Conservation (phyloP, 2,888 invertebrate species). For the Merodon equestris region DNA sequence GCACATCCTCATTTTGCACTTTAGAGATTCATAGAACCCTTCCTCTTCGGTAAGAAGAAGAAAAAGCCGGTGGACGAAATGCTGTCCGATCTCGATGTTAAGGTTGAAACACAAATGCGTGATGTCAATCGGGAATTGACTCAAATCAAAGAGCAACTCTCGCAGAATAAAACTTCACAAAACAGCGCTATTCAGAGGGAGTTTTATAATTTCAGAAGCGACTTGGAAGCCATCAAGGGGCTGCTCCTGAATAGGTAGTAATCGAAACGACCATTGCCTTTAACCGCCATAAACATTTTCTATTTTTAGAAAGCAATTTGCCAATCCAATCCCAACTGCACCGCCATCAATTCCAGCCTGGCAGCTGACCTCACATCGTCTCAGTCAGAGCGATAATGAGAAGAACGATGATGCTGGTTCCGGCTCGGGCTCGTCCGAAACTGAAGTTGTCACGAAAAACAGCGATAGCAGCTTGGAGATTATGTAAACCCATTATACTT, state of each 20-base stretch:
- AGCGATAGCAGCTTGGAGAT: slow-evolving; percentile 88
- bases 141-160: slow-evolving; percentile 84
- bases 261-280: not conserved
- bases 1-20: not conserved
- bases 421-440: slow-evolving; percentile 85
- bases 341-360: slow-evolving; percentile 89
- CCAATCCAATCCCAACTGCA: slow-evolving; percentile 83
- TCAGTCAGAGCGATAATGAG: slow-evolving; percentile 78
- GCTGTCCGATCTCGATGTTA: slow-evolving; percentile 84
- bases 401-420: slow-evolving; percentile 82
- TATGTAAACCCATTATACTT: slow-evolving; percentile 79
- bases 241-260: slow-evolving; percentile 84
- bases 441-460: slow-evolving; percentile 86
- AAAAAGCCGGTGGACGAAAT: slow-evolving; percentile 84
- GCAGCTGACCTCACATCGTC: slow-evolving; percentile 82
- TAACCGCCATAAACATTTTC: not conserved
- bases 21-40: slow-evolving; percentile 83
- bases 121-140: slow-evolving; percentile 84
- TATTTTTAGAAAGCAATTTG: slow-evolving; percentile 87
- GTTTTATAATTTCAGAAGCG: slow-evolving; percentile 84
- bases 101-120: slow-evolving; percentile 81
- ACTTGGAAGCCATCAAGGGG: slow-evolving; percentile 86
- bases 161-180: slow-evolving; percentile 77
- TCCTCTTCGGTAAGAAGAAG: slow-evolving; percentile 84
- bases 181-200: slow-evolving; percentile 81